phyloP scores from a whole-genome alignment of 2,113 vertebrate genomes.

The Nothobranchius furzeri region DNA sequence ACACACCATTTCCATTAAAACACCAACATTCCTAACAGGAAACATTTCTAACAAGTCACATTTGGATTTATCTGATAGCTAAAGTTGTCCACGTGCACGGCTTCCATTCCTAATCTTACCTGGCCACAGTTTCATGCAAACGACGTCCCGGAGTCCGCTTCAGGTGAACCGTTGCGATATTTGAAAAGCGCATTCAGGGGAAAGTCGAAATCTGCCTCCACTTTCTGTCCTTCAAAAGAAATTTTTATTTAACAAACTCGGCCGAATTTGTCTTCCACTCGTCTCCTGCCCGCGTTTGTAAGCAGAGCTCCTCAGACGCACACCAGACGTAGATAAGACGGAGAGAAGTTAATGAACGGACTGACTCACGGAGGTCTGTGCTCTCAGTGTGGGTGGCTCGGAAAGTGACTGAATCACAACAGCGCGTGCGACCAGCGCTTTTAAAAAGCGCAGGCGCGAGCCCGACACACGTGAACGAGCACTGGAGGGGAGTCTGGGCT shows the following conservation, averaged over 20 bases:
- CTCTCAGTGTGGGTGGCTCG: neutral
- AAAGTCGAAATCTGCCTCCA: slow-evolving; percentile 11
- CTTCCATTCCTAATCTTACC: slow-evolving; percentile 41
- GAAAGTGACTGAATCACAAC: slow-evolving; percentile 4
- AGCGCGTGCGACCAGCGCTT: slow-evolving; percentile 12
- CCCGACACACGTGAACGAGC: slow-evolving; percentile 53
- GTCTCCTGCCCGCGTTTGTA: neutral
- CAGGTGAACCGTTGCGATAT: slow-evolving; percentile 27
- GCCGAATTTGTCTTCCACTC: neutral
- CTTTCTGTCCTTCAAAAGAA: neutral
- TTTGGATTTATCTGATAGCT: neutral
- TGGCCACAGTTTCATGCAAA: slow-evolving; percentile 66
- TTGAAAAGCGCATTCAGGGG: neutral
- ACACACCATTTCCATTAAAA: no score
- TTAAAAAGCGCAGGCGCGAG: slow-evolving; percentile 60
- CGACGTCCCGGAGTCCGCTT: slow-evolving; percentile 38
- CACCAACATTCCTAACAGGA: neutral
- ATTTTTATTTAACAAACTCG: neutral
- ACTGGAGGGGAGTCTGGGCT: neutral
- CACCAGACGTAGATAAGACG: neutral
- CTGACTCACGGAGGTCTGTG: neutral
- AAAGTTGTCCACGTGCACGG: no score
- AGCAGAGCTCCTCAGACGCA: neutral
- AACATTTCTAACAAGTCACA: neutral
- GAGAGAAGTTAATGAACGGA: accelerated